Evolutionary conservation across 2,797 vertebrate genomes (phyloP), one percentile per base, ranked within the genome.

Genomic region (Leucoraja ocellata): DNA sequence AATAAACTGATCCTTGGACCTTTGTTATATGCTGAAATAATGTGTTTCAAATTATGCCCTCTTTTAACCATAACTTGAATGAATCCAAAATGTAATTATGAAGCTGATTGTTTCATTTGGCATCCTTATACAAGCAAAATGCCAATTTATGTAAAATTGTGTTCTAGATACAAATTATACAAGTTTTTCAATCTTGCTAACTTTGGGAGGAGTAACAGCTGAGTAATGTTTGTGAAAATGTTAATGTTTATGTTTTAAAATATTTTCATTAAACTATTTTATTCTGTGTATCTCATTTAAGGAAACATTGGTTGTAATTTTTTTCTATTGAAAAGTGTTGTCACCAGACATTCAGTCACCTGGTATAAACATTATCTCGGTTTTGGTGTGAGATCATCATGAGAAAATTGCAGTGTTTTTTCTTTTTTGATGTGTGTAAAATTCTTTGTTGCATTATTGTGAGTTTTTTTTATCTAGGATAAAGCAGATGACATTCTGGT

Each of bases 401-500:
- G 84, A 21, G n/a, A 68, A 68, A 65, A 65, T 23, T 32, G 16
- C 28, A 36, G 46, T 5, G 46, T 58, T 23, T 9, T 5, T 5
- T 0, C 18, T 71, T 71, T 46, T 76, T 76, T 73, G 32, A 73
- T 16, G 4, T 6, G 8, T 74, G 21, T 32, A 63, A 13, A 8
- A 2, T 18, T 86, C 36, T n/a, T 68, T 9, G 32, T 65, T 63
- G 10, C 58, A 32, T 36, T 88, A 25, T 93, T 73, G 9, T 93
- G 74, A 23, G 32, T 71, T 93, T 94, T 94, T 94, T 94, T 39
- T 1, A 91, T 94, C 18, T 94, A 99, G 99, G 99, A 99, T 95
- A 99, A 98, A 95, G 97, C 95, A 10, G 99, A 99, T 0, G 99
- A 99, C 93, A 32, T 98, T 28, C 90, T 97, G 93, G 95, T 99